Percentiles rank a stretch among this genome's conserved stretches.
Evolutionary conservation across 2,797 vertebrate species (phyloP).

Genomic region (Enteromius viviparus): DNA sequence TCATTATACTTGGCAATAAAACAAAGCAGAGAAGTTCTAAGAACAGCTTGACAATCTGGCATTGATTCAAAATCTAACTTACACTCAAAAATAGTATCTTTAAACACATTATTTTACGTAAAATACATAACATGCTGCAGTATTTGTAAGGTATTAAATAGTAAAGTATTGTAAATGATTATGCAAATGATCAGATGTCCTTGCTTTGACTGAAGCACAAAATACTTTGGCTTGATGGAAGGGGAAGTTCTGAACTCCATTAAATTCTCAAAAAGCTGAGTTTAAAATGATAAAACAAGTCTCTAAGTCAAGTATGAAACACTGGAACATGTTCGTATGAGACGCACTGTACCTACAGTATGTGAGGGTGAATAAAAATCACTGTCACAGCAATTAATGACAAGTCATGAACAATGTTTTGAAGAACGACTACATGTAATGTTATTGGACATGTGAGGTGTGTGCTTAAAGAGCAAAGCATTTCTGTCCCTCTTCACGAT

Average conservation of each 20-base stretch:
- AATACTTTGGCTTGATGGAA: background rate
- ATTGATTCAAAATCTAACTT: background rate
- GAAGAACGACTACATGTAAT: background rate
- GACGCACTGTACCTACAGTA: background rate
- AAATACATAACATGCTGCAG: background rate
- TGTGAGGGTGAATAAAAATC: background rate
- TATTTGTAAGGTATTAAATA: background rate
- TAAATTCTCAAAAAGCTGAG: background rate
- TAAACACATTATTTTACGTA: background rate
- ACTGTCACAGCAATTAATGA: background rate
- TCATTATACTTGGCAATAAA: background rate
- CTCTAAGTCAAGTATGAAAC: background rate
- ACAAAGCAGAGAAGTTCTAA: background rate
- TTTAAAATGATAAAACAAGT: background rate
- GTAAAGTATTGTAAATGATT: background rate
- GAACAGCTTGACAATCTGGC: background rate
- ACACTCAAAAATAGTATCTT: background rate
- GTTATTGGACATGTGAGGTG: constrained; percentile 11
- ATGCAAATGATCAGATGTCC: background rate
- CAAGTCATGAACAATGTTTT: background rate
- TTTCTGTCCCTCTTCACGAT: constrained; percentile 40
- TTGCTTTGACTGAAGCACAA: background rate
- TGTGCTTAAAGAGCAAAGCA: constrained; percentile 43
- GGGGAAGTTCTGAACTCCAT: background rate
- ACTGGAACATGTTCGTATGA: background rate